Conservation (phyloP, 2,797 vertebrate species). For the Arnoldichthys spilopterus region DNA sequence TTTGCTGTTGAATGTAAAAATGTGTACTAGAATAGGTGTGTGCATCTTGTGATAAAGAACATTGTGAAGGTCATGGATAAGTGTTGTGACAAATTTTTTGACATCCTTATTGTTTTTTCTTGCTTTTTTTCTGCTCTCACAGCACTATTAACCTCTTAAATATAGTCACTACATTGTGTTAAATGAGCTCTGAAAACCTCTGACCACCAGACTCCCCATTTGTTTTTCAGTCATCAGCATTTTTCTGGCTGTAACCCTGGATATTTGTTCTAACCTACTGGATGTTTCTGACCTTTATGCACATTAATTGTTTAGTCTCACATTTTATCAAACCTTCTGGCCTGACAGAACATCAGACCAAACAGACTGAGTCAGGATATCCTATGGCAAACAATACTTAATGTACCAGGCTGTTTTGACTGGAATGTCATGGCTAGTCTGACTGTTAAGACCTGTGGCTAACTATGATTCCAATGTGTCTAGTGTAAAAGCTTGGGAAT, state of each 20-base stretch:
- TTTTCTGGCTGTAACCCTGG: not conserved
- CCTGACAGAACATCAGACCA: slow-evolving; percentile 11
- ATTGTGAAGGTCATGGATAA: not conserved
- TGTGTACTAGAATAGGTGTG: not conserved
- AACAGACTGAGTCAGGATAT: slow-evolving; percentile 14
- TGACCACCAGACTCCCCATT: not conserved
- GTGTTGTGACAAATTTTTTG: too few species aligned
- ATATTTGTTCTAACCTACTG: slow-evolving; percentile 37
- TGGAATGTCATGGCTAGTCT: slow-evolving; percentile 16
- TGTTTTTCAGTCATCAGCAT: not conserved
- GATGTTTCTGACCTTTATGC: not conserved
- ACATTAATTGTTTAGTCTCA: slow-evolving; percentile 35
- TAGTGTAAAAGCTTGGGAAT: not conserved
- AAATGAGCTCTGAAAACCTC: not conserved
- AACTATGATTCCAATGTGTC: not conserved
- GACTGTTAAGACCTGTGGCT: not conserved
- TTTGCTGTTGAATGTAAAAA: not conserved
- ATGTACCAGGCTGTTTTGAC: slow-evolving; percentile 12
- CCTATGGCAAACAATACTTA: not conserved
- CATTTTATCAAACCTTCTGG: slow-evolving; percentile 8
- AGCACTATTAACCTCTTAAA: not conserved
- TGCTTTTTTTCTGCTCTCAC: not conserved
- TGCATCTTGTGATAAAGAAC: not conserved
- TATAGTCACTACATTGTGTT: not conserved
- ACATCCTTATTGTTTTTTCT: not conserved